Evolutionary conservation across 2,797 vertebrate species (phyloP).

Genomic region (Otus scops): DNA sequence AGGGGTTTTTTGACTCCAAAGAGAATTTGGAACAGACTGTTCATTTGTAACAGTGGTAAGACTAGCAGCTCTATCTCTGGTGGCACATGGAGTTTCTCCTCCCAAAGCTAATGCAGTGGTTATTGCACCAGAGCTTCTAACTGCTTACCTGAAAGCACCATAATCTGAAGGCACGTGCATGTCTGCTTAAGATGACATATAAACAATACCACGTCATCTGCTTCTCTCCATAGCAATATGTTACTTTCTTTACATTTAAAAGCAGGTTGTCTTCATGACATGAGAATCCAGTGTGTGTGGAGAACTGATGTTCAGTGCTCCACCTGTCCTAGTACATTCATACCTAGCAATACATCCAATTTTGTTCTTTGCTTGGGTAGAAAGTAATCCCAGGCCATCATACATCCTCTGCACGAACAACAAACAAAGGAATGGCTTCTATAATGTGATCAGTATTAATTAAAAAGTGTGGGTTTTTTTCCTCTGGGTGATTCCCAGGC

Average conservation of each 20-base stretch:
- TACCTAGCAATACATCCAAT: neutral
- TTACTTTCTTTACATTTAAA: neutral
- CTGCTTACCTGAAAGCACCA: neutral
- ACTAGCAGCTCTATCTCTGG: neutral
- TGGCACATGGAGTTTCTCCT: neutral
- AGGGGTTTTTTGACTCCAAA: neutral
- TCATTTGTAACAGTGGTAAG: neutral
- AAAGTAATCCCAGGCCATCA: neutral
- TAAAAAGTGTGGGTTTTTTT: rapidly evolving
- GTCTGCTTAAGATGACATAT: neutral
- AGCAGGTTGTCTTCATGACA: neutral
- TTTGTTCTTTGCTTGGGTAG: neutral
- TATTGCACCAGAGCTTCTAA: neutral
- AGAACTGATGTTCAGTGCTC: neutral
- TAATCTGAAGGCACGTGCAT: neutral
- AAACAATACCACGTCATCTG: neutral
- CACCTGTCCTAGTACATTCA: too few relatives aligned
- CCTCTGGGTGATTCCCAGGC: neutral
- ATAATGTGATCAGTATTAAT: neutral
- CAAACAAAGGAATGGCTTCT: neutral
- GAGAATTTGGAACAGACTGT: neutral
- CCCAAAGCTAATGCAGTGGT: neutral
- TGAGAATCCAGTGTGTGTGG: neutral
- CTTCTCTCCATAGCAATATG: neutral
- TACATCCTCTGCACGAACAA: neutral